phyloP scores from a whole-genome alignment of 2,113 vertebrate species.

The Pomatostomus ruficeps region DNA sequence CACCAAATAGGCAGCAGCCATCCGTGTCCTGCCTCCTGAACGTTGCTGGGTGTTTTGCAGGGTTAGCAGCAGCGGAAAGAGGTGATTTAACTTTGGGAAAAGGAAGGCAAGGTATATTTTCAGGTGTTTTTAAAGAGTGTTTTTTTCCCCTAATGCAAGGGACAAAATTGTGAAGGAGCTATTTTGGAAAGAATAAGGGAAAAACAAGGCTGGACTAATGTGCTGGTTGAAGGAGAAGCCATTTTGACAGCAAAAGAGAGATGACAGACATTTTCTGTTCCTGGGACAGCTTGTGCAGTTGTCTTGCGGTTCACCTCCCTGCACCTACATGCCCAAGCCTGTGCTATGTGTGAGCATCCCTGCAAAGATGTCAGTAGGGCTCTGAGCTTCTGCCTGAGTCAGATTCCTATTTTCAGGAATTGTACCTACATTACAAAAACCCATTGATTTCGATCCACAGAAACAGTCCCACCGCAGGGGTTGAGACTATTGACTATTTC shows the following conservation, averaged over 20 bases:
- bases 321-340: rapidly evolving
- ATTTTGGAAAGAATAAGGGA: not conserved
- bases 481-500: not conserved
- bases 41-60: not conserved
- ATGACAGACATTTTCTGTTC: not conserved
- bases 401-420: not conserved
- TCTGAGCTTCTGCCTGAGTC: not conserved
- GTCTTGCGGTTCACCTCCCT: not conserved
- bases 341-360: not conserved
- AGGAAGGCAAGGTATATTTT: not conserved
- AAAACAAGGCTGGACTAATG: not conserved
- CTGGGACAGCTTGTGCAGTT: not conserved
- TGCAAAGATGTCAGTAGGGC: not conserved
- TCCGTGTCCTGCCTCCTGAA: not conserved
- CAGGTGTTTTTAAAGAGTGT: not conserved
- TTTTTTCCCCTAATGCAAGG: not conserved
- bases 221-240: not conserved
- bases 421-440: not conserved
- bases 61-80: not conserved
- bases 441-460: not conserved
- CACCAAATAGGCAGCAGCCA: rapidly evolving
- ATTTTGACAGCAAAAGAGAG: not conserved
- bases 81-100: not conserved
- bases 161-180: not conserved
- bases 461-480: not conserved